Conservation (phyloP, 2,888 invertebrate genomes). For the Zaprionus bogoriensis region DNA sequence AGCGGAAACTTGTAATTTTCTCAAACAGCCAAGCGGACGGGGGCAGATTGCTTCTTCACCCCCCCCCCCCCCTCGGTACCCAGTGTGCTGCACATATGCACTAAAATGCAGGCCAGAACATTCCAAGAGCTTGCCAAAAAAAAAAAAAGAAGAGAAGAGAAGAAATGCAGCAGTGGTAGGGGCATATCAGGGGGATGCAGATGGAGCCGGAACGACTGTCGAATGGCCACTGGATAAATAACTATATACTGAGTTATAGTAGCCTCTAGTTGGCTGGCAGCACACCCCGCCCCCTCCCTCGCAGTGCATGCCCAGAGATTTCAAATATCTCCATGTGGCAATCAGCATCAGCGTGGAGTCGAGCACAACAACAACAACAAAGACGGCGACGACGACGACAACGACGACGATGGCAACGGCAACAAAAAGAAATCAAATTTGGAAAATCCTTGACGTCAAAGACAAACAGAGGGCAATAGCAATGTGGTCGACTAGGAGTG, state of each 20-base stretch:
- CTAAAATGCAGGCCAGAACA: conserved; percentile 68
- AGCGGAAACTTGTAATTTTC: conserved; percentile 79
- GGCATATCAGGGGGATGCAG: conserved; percentile 2
- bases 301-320: conserved; percentile 51
- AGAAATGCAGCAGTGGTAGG: conserved; percentile 20
- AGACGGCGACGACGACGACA: conserved; percentile 10
- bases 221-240: conserved; percentile 74
- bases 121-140: conserved; percentile 70
- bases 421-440: conserved; percentile 57
- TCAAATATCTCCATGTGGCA: conserved; percentile 73
- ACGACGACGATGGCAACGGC: conserved; percentile 4
- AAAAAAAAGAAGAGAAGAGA: conserved; percentile 12
- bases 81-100: conserved; percentile 40
- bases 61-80: not conserved
- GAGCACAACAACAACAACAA: conserved; percentile 18
- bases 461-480: conserved; percentile 55
- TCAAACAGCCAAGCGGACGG: conserved; percentile 61
- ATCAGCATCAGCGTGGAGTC: conserved; percentile 58
- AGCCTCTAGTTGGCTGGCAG: conserved; percentile 23
- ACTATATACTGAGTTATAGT: conserved; percentile 65
- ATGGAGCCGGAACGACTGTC: conserved; percentile 40
- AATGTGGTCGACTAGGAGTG: conserved; percentile 19
- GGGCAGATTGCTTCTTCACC: conserved; percentile 6
- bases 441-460: conserved; percentile 71
- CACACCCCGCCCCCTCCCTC: not conserved